Evolutionary conservation across 1,140 invertebrate genomes (phyloP), one percentile per base, ranked within the genome.

Genomic region (Euwallacea similis): DNA sequence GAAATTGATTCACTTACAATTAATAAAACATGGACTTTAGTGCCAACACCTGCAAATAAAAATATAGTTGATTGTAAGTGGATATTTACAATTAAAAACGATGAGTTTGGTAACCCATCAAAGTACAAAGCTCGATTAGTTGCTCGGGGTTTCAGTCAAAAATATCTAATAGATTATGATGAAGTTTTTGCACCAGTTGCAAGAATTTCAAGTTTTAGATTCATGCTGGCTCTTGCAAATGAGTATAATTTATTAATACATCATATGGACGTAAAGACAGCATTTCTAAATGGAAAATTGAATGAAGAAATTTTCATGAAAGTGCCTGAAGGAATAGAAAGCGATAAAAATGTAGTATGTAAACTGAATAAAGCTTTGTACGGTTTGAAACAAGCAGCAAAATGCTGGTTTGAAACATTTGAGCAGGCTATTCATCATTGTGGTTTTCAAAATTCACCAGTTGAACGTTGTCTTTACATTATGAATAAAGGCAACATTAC

Each of bases 81-180:
- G 4, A 33, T 33, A 33, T 33, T 33, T 33, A 33, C 21, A 33
- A 41, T 73, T 33, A 33, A 33, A 33, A 33, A 33, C 21, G 21
- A 33, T 33, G 21, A 33, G 21, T 33, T 33, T 33, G 21, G 21
- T 33, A 33, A 33, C 21, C 4, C 21, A 33, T 33, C 21, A 7
- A 77, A 71, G 73, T 80, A 80, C 73, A 86, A 84, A 66, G 84
- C 80, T 44, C 71, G 82, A 42, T 74, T 83, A 44, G 80, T 85
- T 47, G 81, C 80, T 7, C 71, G 78, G 41, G 82, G 82, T 13
- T 83, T 79, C 66, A 75, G 53, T 43, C 82, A 83, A 76, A 43
- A 47, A 21, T 54, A 78, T 74, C 73, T 79, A 43, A 53, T 75
- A 42, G 82, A 84, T 74, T 83, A 80, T 65, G 55, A 75, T 21